Evolutionary conservation across 2,888 invertebrate species (phyloP).

Genomic region (Nephrotoma flavescens): DNA sequence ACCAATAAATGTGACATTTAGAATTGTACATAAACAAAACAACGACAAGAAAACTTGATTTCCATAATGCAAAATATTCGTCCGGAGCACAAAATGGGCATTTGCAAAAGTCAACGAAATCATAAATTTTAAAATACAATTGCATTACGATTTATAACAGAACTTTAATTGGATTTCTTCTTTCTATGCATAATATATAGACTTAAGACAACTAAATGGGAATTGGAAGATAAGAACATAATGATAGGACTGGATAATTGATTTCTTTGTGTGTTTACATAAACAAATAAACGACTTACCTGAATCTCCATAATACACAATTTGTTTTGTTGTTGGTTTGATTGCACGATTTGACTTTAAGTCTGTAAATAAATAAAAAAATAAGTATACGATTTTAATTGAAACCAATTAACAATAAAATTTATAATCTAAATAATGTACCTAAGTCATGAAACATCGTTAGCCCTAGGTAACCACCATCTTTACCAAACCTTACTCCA

Average conservation of each 20-base stretch:
- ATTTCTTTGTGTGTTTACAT: not conserved
- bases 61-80: not conserved
- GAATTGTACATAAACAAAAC: not conserved
- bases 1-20: not conserved
- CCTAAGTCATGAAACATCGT: too few relatives aligned
- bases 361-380: not conserved
- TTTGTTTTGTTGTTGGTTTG: not conserved
- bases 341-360: not conserved
- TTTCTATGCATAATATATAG: not conserved
- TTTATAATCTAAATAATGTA: too few relatives aligned
- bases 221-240: not conserved
- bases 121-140: not conserved
- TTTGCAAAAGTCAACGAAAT: not conserved
- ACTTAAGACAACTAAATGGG: not conserved
- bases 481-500: too few relatives aligned
- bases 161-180: not conserved
- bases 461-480: too few relatives aligned
- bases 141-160: not conserved
- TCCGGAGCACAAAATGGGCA: not conserved
- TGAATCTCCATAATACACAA: not conserved
- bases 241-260: not conserved
- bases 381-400: not conserved
- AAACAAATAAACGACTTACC: not conserved
- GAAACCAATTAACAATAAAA: not conserved
- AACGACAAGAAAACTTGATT: not conserved